Percentiles rank a stretch among this genome's conserved stretches.
Conservation (phyloP, 2,113 vertebrate species). For the Menura novaehollandiae region DNA sequence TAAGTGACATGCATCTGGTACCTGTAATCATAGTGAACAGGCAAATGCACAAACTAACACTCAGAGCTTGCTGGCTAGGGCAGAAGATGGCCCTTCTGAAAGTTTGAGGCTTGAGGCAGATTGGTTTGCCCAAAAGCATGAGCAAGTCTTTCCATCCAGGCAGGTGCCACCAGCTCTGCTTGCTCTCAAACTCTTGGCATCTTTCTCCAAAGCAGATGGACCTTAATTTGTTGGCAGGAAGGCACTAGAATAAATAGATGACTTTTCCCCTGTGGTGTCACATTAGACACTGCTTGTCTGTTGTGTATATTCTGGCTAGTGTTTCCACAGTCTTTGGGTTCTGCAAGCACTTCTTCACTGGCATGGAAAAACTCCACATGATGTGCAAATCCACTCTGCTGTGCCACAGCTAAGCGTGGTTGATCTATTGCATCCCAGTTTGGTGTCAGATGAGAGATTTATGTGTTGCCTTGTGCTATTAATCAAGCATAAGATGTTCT, state of each 20-base stretch:
- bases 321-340: neutral
- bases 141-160: neutral
- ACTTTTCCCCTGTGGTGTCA: neutral
- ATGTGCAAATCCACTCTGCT: neutral
- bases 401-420: rapidly evolving
- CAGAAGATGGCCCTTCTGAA: neutral
- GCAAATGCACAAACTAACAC: neutral
- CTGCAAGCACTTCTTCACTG: neutral
- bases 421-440: neutral
- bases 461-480: neutral
- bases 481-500: neutral
- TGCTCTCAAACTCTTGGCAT: neutral
- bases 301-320: neutral
- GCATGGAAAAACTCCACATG: neutral
- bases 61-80: neutral
- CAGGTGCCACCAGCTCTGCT: neutral
- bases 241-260: neutral
- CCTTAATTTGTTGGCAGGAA: neutral
- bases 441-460: neutral
- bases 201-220: neutral
- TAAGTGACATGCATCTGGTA: neutral
- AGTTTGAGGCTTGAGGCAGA: neutral
- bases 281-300: neutral
- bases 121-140: neutral
- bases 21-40: neutral